These are phyloP conservation scores for Nesoenas mayeri DNA, from an alignment of 2,113 vertebrate genomes.

Conservation along the genomic window DNA sequence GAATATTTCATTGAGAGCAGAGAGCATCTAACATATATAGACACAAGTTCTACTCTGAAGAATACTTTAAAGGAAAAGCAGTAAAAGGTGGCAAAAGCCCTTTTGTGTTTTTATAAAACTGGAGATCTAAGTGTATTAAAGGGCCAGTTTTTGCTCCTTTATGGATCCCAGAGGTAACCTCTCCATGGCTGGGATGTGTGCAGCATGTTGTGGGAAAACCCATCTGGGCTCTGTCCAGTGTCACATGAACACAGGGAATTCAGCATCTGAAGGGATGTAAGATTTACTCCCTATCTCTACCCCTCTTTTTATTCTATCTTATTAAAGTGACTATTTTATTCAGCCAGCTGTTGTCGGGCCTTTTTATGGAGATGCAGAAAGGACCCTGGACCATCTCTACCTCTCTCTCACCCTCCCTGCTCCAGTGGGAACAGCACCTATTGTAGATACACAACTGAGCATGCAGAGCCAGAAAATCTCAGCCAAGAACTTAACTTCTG, in stretches of 20 bases:
- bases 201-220: neutral
- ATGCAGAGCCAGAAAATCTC: neutral
- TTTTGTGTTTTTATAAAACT: neutral
- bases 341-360: rapidly evolving
- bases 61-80: neutral
- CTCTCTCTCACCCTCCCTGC: neutral
- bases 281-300: neutral
- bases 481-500: neutral
- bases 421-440: neutral
- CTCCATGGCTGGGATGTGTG: rapidly evolving
- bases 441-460: neutral
- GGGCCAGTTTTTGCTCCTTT: neutral
- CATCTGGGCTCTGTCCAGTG: rapidly evolving
- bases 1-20: neutral
- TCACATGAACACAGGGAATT: neutral
- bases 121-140: neutral
- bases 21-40: neutral
- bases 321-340: neutral
- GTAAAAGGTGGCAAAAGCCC: neutral
- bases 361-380: neutral
- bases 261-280: neutral
- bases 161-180: neutral
- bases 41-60: neutral
- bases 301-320: neutral
- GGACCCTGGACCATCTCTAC: neutral